Evolutionary conservation across 2,888 invertebrate species (phyloP).

Genomic region (Bombyx huttoni): DNA sequence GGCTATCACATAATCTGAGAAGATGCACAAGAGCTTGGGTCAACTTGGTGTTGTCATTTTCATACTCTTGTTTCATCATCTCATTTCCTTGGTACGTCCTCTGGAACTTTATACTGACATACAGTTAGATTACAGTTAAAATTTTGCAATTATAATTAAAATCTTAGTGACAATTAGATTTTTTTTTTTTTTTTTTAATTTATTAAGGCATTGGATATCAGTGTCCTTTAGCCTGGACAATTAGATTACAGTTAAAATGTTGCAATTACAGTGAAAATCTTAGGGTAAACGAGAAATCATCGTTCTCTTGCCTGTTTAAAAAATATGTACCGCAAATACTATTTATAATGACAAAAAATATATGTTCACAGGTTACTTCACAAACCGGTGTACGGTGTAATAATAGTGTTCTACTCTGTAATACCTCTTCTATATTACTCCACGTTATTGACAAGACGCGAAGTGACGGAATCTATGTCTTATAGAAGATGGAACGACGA

Average conservation of each 20-base stretch:
- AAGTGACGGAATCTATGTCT: conserved; percentile 20
- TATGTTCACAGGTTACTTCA: conserved; percentile 38
- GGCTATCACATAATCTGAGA: conserved; percentile 53
- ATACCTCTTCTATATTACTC: conserved; percentile 54
- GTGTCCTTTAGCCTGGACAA: too few relatives aligned
- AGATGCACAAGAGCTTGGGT: conserved; percentile 51
- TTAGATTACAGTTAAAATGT: too few relatives aligned
- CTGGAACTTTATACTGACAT: too few relatives aligned
- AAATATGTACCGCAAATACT: background rate
- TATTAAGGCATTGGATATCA: too few relatives aligned
- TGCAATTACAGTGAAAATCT: too few relatives aligned
- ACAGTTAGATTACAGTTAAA: too few relatives aligned
- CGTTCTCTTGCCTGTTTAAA: too few relatives aligned
- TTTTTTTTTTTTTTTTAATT: too few relatives aligned
- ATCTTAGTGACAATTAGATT: too few relatives aligned
- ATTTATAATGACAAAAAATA: background rate
- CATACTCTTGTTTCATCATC: conserved; percentile 52
- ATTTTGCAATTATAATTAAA: too few relatives aligned
- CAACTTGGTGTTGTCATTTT: conserved; percentile 55
- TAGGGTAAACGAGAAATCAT: too few relatives aligned
- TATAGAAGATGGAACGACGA: conserved; percentile 31
- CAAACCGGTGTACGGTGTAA: conserved; percentile 44
- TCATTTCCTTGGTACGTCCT: conserved; percentile 55
- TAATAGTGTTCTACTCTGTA: conserved; percentile 36
- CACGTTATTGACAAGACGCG: conserved; percentile 34